Evolutionary conservation across 2,797 vertebrate genomes (phyloP).

Genomic region (Myripristis jacobus): DNA sequence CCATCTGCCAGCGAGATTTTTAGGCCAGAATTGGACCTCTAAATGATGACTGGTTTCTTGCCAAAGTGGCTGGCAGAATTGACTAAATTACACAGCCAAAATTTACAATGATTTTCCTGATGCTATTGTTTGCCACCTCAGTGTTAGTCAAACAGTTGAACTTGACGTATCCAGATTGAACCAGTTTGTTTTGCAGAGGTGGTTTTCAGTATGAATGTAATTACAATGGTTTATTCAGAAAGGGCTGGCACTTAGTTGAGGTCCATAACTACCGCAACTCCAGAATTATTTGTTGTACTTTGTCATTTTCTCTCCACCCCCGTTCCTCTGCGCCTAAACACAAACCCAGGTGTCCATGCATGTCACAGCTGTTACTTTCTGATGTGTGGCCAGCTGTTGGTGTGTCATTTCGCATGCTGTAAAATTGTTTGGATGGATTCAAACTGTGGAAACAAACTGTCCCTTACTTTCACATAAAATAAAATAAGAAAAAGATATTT

Average conservation of each 20-base stretch:
- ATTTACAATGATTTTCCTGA: too few species aligned
- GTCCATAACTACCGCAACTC: too few species aligned
- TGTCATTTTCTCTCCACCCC: too few species aligned
- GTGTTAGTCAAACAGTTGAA: not conserved
- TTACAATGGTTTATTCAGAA: too few species aligned
- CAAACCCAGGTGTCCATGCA: not conserved
- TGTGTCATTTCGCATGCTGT: not conserved
- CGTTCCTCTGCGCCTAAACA: not conserved
- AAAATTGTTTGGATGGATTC: not conserved
- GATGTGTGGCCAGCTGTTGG: not conserved
- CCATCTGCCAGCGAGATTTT: constrained; percentile 4
- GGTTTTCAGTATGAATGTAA: too few species aligned
- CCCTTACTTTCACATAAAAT: not conserved
- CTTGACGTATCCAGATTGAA: not conserved
- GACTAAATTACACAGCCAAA: constrained; percentile 11
- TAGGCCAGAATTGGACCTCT: not conserved
- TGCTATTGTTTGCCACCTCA: too few species aligned
- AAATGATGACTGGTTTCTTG: constrained; percentile 28
- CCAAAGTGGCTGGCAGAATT: constrained; percentile 25
- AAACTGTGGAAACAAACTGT: not conserved
- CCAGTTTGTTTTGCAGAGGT: too few species aligned
- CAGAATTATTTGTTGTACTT: too few species aligned
- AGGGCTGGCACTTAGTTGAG: too few species aligned
- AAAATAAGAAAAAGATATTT: not conserved
- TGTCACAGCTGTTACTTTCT: not conserved